Evolutionary conservation across 2,113 vertebrate species (phyloP), one percentile per base, ranked within the genome.

Genomic region (Perccottus glenii): DNA sequence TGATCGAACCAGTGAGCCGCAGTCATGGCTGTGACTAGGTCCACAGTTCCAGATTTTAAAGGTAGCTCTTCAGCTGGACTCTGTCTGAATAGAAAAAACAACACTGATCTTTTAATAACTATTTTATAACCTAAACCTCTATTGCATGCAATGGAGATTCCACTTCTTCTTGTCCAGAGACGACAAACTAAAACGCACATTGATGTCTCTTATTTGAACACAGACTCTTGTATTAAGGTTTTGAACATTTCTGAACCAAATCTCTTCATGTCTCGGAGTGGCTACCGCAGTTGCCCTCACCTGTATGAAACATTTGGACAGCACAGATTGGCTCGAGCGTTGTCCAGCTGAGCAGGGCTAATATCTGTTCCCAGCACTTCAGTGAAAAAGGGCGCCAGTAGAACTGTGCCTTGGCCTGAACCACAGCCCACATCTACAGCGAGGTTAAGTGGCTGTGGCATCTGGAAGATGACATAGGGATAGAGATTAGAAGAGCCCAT

Each of bases 401-500:
- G 80, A 9, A 50, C 46, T 0, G 93, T 95, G 45, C 93, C 92
- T 80, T 95, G 94, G 4, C 94, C 95, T 0, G 94, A 91, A 3
- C 95, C 94, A 2, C 95, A 95, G 5, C 95, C 95, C 0, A 96
- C 93, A 1, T 95, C 95, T 83, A 93, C 91, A 0, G 90, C 93
- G 67, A 95, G 80, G n/a, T 87, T 83, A 9, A 80, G 85, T 6
- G 91, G 83, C 5, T 33, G 42, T 8, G 12, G 67, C 44, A 73
- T 81, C 94, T 95, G 76, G 15, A 5, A 68, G 38, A 27, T 69
- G 5, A 49, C 38, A 27, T 27, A 27, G 19, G 19, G 19, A 27
- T 27, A 27, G 19, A 27, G 19, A 27, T 27, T 27, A 27, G 19
- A 27, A 27, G 19, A 27, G 19, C 19, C 3, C 19, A 27, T 27